phyloP scores from a whole-genome alignment of 2,888 invertebrate genomes.

The Dascillus cervinus region DNA sequence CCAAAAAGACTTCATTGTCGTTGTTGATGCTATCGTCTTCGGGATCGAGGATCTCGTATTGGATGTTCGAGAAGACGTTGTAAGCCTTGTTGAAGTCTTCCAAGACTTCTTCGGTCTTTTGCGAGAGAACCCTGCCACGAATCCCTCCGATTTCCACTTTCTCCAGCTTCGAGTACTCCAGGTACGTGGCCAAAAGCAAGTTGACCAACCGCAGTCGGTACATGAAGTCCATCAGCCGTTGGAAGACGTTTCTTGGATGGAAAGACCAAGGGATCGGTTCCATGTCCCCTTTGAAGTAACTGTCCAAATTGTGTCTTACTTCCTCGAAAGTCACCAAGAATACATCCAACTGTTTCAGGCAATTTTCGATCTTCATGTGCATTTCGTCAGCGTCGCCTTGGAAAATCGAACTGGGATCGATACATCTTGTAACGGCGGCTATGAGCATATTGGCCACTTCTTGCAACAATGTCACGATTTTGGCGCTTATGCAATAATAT shows the following conservation, averaged over 20 bases:
- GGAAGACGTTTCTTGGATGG: conserved; percentile 63
- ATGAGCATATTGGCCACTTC: conserved; percentile 79
- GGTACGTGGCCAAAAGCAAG: conserved; percentile 63
- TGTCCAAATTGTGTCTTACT: conserved; percentile 41
- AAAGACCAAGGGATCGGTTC: conserved; percentile 68
- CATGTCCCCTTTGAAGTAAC: conserved; percentile 42
- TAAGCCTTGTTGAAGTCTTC: conserved; percentile 39
- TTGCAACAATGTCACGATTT: conserved; percentile 64
- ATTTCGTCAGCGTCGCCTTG: conserved; percentile 62
- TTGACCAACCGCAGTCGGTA: conserved; percentile 58
- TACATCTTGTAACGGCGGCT: conserved; percentile 58
- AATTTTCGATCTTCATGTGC: conserved; percentile 27
- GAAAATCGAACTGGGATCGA: conserved; percentile 76
- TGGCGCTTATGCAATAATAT: conserved; percentile 40
- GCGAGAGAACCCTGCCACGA: conserved; percentile 34
- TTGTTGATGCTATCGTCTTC: conserved; percentile 56
- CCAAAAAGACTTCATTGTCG: conserved; percentile 57
- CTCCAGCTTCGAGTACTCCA: conserved; percentile 81
- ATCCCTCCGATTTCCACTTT: conserved; percentile 50
- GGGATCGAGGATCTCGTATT: conserved; percentile 70
- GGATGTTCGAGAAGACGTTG: conserved; percentile 46
- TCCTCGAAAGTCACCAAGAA: conserved; percentile 42
- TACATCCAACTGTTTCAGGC: conserved; percentile 28
- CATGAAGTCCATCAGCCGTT: conserved; percentile 56
- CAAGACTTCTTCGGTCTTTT: conserved; percentile 32